phyloP scores from a whole-genome alignment of 2,113 vertebrate genomes.

The Falcunculus frontatus region DNA sequence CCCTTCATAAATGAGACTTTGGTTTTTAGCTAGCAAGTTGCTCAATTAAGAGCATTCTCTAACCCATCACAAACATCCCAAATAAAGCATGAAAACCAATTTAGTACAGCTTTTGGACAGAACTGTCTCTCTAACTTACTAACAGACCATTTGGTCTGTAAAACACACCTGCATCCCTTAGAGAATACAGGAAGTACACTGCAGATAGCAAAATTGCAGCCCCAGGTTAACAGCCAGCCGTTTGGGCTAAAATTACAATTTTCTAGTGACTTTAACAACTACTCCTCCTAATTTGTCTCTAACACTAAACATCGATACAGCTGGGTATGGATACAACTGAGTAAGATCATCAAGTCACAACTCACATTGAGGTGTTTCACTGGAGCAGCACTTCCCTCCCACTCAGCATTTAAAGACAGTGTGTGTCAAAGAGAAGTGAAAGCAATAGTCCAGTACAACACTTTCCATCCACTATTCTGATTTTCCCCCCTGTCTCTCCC shows the following conservation, averaged over 20 bases:
- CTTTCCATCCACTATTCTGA: not conserved
- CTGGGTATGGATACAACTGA: not conserved
- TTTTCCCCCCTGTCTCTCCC: not conserved
- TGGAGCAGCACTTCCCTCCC: not conserved
- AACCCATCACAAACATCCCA: not conserved
- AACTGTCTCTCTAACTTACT: not conserved
- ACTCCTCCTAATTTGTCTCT: not conserved
- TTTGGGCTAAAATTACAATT: not conserved
- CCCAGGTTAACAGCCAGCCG: not conserved
- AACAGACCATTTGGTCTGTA: not conserved
- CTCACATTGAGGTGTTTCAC: not conserved
- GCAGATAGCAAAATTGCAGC: not conserved
- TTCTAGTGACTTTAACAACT: not conserved
- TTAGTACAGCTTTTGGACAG: not conserved
- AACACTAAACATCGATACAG: not conserved
- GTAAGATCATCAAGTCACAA: not conserved
- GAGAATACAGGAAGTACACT: rapidly evolving
- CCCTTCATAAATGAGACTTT: not conserved
- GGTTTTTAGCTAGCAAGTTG: not conserved
- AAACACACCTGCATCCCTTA: not conserved
- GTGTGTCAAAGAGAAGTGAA: not conserved
- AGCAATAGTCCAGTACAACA: not conserved
- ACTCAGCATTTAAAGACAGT: rapidly evolving
- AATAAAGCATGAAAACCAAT: not conserved
- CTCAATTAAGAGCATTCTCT: not conserved